These are phyloP conservation scores for Stigmatopora argus DNA, from an alignment of 2,113 vertebrate genomes.

Conservation along the genomic window DNA sequence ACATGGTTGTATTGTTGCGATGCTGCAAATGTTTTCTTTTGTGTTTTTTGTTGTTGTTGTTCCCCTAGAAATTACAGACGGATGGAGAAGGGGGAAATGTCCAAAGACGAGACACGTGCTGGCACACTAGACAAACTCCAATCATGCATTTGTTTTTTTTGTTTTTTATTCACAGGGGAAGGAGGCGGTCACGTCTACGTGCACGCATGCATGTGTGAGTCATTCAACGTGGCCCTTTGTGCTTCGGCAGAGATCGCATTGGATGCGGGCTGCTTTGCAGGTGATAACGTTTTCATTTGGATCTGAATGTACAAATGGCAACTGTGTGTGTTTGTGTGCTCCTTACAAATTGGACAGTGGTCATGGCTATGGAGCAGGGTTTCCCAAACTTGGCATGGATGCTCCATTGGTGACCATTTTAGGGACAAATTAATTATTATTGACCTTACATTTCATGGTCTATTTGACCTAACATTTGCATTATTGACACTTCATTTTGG, in stretches of 20 bases:
- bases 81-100: conserved; percentile 29
- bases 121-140: conserved; percentile 58
- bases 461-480: no score
- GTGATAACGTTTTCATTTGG: background rate
- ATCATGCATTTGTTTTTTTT: conserved; percentile 68
- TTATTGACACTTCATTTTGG: no score
- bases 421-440: no score
- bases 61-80: conserved; percentile 8
- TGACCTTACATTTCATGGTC: no score
- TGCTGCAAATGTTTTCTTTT: conserved; percentile 22
- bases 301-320: background rate
- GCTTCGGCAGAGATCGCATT: conserved; percentile 58
- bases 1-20: conserved; percentile 41
- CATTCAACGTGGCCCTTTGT: conserved; percentile 62
- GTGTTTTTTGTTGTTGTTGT: no score
- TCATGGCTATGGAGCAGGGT: background rate
- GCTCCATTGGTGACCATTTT: background rate
- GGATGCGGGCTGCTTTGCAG: conserved; percentile 19
- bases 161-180: conserved; percentile 62
- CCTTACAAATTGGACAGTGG: background rate
- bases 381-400: background rate
- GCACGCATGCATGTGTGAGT: conserved; percentile 70
- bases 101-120: conserved; percentile 63
- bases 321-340: background rate
- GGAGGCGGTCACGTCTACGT: conserved; percentile 51